A percentile compares a stretch with the other conserved stretches of the same genome.
Conservation (phyloP, 1,140 invertebrate genomes). For the Condylostylus longicornis region DNA sequence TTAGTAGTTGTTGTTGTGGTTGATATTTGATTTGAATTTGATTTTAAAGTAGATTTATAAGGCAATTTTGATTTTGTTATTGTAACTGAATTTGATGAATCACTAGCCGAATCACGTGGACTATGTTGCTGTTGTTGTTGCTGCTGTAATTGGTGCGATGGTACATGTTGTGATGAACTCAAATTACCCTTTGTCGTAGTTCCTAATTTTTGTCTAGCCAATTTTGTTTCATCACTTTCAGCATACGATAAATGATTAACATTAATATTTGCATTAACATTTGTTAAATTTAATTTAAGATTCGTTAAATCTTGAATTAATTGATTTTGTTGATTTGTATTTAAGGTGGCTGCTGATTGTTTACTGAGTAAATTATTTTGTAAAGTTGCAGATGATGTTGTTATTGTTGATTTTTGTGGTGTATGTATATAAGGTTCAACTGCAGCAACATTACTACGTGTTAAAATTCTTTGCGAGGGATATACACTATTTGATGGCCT, state of each 20-base stretch:
- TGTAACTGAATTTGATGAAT: conserved; percentile 15
- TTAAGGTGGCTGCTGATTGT: conserved; percentile 20
- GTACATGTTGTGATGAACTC: conserved; percentile 62
- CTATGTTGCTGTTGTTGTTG: conserved; percentile 10
- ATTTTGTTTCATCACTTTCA: conserved; percentile 29
- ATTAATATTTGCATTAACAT: conserved; percentile 7
- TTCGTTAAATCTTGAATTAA: conserved; percentile 27
- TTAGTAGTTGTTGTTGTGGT: conserved; percentile 29
- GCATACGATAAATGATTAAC: conserved; percentile 9
- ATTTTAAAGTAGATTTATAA: too few species aligned
- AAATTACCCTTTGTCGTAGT: conserved; percentile 1
- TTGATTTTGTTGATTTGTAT: conserved; percentile 28
- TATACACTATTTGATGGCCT: conserved; percentile 8
- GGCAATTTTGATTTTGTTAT: too few species aligned
- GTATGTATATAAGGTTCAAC: conserved; percentile 82
- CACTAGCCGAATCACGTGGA: conserved; percentile 6
- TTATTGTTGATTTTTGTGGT: conserved; percentile 39
- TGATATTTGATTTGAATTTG: too few species aligned
- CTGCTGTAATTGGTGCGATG: conserved; percentile 21
- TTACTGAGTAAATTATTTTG: conserved; percentile 22
- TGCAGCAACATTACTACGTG: conserved; percentile 63
- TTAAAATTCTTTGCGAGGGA: conserved; percentile 13
- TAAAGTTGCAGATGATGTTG: conserved; percentile 11
- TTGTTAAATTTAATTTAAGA: conserved; percentile 16
- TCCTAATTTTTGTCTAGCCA: conserved; percentile 25